A percentile compares a stretch with the other conserved stretches of the same genome.
phyloP scores from a whole-genome alignment of 2,113 vertebrate genomes.

The human (Homo sapiens) region GRCh38 chr6:94294001-94294500 shows the following conservation, averaged over 20 bases:
- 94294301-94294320: neutral
- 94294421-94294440: neutral
- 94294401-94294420: neutral
- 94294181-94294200: neutral
- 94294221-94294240: neutral
- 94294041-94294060: neutral
- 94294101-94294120: neutral
- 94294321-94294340: neutral
- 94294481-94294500: neutral
- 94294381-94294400: neutral
- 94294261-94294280: neutral
- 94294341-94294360: neutral
- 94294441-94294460: neutral
- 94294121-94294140: neutral
- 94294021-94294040: neutral
- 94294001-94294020: neutral
- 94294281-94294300: neutral
- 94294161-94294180: neutral
- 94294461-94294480: neutral
- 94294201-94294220: neutral
- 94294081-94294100: neutral
- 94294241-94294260: neutral
- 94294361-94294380: neutral
- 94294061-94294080: neutral
- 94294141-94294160: neutral